Conservation (phyloP, 1,140 invertebrate species). For the Saxidomus purpurata region DNA sequence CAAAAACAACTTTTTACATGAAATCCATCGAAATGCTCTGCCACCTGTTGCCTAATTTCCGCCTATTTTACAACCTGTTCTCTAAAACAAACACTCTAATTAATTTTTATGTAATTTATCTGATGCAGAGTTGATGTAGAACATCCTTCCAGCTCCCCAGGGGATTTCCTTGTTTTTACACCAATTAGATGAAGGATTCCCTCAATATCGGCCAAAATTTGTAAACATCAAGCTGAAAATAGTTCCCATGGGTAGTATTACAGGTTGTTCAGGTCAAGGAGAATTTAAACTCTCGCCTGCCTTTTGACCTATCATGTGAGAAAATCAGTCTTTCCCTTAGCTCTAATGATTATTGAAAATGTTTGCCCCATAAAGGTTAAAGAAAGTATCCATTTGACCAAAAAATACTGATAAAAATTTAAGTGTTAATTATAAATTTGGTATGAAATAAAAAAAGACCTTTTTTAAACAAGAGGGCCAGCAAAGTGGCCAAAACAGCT, state of each 20-base stretch:
- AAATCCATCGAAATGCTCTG: background rate
- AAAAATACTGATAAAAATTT: too few relatives aligned
- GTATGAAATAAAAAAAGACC: too few relatives aligned
- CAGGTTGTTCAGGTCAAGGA: conserved; percentile 5
- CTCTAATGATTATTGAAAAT: background rate
- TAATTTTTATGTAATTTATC: conserved; percentile 29
- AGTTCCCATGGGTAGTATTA: conserved; percentile 8
- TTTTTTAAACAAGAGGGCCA: too few relatives aligned
- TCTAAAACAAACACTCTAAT: conserved; percentile 12
- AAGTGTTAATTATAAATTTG: too few relatives aligned
- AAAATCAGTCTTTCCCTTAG: background rate
- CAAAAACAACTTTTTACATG: background rate
- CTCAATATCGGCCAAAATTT: background rate
- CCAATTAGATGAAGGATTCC: conserved; percentile 7
- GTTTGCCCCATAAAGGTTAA: too few relatives aligned
- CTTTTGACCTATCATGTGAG: conserved; percentile 21
- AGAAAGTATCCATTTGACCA: too few relatives aligned
- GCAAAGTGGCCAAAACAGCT: too few relatives aligned
- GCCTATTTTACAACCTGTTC: background rate
- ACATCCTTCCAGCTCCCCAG: background rate
- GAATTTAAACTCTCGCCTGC: background rate
- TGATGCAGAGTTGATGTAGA: background rate
- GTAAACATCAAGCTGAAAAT: background rate
- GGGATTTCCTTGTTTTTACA: background rate
- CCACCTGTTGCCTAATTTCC: background rate